Percentiles rank a stretch among this genome's conserved stretches.
Conservation (phyloP, 2,888 invertebrate genomes). For the Mechanitis messenoides region DNA sequence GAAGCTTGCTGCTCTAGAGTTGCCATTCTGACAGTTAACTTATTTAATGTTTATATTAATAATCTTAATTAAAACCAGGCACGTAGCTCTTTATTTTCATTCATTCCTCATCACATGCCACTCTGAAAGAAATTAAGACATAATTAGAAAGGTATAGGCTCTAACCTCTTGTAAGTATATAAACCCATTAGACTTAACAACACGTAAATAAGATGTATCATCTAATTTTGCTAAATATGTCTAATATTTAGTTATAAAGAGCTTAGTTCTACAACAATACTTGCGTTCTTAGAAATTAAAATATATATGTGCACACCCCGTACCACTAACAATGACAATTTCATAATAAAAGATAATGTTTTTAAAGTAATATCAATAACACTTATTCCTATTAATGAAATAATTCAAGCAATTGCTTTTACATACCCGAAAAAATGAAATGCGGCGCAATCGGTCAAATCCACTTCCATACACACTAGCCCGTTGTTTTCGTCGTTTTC, state of each 20-base stretch:
- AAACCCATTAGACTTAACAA: conserved; percentile 9
- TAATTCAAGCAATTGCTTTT: conserved; percentile 36
- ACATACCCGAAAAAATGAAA: conserved; percentile 73
- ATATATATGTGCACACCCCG: conserved; percentile 49
- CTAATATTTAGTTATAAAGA: conserved; percentile 5
- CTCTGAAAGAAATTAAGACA: conserved; percentile 66
- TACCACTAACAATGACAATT: conserved; percentile 42
- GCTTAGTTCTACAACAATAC: conserved; percentile 1
- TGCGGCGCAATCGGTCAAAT: conserved; percentile 80
- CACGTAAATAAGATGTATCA: conserved; percentile 3
- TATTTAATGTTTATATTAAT: conserved; percentile 50
- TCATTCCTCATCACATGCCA: conserved; percentile 73
- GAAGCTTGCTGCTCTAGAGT: conserved; percentile 90
- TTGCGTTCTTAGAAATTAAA: conserved; percentile 2
- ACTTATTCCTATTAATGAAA: conserved; percentile 16
- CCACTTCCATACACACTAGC: conserved; percentile 77
- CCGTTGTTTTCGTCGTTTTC: conserved; percentile 73
- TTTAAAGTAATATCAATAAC: conserved; percentile 20
- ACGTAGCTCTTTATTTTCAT: conserved; percentile 59
- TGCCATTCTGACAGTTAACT: conserved; percentile 74
- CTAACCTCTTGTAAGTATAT: conserved; percentile 49
- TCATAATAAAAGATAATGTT: conserved; percentile 30
- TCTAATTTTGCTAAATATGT: conserved; percentile 2
- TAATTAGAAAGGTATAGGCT: conserved; percentile 42
- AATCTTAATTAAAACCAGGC: conserved; percentile 54